Evolutionary conservation across 2,113 vertebrate genomes (phyloP).

Genomic region (Sapayoa aenigma): DNA sequence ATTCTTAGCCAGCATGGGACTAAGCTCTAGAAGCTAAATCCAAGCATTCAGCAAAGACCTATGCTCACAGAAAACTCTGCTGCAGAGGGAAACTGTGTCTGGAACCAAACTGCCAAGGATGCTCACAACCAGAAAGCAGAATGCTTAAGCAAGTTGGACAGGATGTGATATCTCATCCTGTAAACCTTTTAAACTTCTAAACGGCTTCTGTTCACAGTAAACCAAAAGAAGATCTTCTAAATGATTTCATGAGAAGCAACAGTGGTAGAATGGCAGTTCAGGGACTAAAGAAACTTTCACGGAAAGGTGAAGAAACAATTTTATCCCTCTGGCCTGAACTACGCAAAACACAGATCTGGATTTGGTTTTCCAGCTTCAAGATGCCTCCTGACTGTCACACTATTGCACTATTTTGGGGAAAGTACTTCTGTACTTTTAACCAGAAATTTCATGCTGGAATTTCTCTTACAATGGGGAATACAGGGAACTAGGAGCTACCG

Average conservation of each 20-base stretch:
- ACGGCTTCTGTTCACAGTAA: not conserved
- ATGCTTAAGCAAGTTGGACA: not conserved
- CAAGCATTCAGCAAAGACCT: not conserved
- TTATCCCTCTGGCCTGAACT: not conserved
- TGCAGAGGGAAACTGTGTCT: accelerated
- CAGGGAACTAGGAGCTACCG: not conserved
- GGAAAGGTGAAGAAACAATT: not conserved
- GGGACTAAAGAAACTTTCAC: not conserved
- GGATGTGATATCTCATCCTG: not conserved
- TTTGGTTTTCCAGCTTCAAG: not conserved
- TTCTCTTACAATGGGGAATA: not conserved
- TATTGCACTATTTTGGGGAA: not conserved
- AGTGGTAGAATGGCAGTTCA: not conserved
- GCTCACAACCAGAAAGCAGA: not conserved
- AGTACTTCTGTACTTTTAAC: not conserved
- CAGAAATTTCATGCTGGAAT: not conserved
- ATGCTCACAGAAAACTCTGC: not conserved
- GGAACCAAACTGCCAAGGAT: not conserved
- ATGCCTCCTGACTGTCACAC: not conserved
- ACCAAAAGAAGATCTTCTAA: not conserved
- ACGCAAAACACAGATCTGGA: not conserved
- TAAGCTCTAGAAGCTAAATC: not conserved
- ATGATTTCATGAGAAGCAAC: not conserved
- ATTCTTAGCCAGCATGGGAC: not conserved
- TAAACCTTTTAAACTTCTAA: not conserved